These are phyloP conservation scores for Agrypnus murinus DNA, from an alignment of 2,888 invertebrate species.

Conservation along the genomic window DNA sequence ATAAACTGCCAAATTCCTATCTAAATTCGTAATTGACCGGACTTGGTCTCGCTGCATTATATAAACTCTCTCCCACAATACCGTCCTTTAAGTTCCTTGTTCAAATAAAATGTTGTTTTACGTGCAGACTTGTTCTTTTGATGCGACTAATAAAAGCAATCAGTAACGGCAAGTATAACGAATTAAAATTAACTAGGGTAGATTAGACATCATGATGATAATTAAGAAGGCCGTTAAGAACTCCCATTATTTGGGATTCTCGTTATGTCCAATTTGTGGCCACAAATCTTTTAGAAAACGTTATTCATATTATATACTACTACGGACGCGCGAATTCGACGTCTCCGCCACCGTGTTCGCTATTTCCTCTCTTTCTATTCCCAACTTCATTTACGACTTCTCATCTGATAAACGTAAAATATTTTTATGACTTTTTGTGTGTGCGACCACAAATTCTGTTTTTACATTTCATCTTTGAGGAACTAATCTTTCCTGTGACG, in stretches of 20 bases:
- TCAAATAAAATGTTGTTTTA: constrained; percentile 4
- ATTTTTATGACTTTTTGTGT: constrained; percentile 23
- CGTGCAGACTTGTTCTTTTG: background rate
- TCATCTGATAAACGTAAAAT: constrained; percentile 26
- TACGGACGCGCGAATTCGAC: constrained; percentile 11
- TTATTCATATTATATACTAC: constrained; percentile 15
- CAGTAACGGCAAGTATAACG: constrained; percentile 21
- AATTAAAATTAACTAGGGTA: constrained; percentile 25
- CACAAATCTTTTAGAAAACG: constrained; percentile 18
- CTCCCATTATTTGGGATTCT: constrained; percentile 23
- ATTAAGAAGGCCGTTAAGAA: constrained; percentile 25
- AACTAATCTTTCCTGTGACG: constrained; percentile 26
- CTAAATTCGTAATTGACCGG: constrained; percentile 1
- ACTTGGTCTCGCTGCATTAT: constrained; percentile 1
- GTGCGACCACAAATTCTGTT: constrained; percentile 26
- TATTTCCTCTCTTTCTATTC: constrained; percentile 8
- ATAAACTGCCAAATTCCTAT: constrained; percentile 30
- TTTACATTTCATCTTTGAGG: constrained; percentile 30
- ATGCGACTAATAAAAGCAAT: constrained; percentile 21
- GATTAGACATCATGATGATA: constrained; percentile 25
- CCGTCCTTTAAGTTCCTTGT: background rate
- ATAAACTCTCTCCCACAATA: background rate
- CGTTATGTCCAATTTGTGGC: constrained; percentile 20
- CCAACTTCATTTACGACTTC: constrained; percentile 18
- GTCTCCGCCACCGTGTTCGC: background rate